phyloP scores from a whole-genome alignment of 2,888 invertebrate species.

The Deroplatys truncata region DNA sequence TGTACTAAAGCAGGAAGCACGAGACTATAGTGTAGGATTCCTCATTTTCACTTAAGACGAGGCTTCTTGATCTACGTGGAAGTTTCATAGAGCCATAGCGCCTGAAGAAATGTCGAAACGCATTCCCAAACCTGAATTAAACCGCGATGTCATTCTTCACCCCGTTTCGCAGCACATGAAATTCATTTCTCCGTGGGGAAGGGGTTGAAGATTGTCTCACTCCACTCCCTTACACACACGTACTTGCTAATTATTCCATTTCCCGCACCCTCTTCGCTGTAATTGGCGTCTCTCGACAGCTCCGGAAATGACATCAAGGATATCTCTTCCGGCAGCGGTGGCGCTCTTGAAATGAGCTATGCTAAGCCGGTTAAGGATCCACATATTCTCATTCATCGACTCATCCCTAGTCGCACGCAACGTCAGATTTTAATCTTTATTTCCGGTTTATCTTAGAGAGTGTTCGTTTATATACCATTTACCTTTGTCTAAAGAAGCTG shows the following conservation, averaged over 20 bases:
- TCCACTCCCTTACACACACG: not conserved
- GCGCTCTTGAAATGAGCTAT: not conserved
- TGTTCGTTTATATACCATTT: not conserved
- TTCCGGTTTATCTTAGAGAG: not conserved
- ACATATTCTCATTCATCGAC: not conserved
- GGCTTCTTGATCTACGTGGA: not conserved
- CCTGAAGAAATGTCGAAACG: not conserved
- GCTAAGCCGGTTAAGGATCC: not conserved
- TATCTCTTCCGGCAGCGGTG: not conserved
- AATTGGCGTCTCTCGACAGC: not conserved
- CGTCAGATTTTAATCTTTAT: not conserved
- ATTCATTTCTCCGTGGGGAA: not conserved
- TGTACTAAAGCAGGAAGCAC: no score
- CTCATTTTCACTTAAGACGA: no score
- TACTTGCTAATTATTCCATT: not conserved
- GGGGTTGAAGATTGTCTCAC: not conserved
- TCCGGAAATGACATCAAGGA: not conserved
- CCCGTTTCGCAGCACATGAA: not conserved
- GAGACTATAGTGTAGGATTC: no score
- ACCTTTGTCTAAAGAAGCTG: not conserved
- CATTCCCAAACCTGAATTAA: not conserved
- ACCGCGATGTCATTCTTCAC: not conserved
- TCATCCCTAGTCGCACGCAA: not conserved
- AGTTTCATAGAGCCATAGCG: not conserved
- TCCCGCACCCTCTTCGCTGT: not conserved